A percentile compares a stretch with the other conserved stretches of the same genome.
Conservation (phyloP, 1,140 invertebrate genomes). For the Diuraphis noxia region DNA sequence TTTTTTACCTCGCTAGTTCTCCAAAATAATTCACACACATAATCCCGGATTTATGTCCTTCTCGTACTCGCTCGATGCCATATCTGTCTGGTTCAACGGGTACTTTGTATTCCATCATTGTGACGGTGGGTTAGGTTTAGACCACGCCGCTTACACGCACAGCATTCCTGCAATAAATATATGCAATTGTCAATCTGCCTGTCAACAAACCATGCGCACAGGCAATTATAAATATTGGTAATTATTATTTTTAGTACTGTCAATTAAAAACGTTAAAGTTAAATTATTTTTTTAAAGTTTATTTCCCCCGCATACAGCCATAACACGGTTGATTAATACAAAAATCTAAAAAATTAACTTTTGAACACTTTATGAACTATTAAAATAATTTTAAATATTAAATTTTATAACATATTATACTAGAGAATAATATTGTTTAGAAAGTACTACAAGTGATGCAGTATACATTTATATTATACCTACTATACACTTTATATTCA, state of each 20-base stretch:
- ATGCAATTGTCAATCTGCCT: neutral
- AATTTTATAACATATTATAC: neutral
- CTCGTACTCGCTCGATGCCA: neutral
- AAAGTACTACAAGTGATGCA: too few relatives aligned
- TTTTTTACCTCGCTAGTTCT: neutral
- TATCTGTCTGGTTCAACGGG: neutral
- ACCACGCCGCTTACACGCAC: neutral
- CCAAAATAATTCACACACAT: conserved; percentile 26
- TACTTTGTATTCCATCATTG: neutral
- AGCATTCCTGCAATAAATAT: neutral
- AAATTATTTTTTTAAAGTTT: neutral
- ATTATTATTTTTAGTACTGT: neutral
- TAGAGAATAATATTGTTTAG: too few relatives aligned
- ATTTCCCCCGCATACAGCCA: neutral
- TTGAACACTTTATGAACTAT: neutral
- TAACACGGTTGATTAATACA: neutral
- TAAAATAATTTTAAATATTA: neutral
- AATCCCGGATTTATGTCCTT: conserved; percentile 8
- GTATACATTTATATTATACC: neutral
- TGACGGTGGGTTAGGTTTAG: neutral
- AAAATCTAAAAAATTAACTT: neutral
- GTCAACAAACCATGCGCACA: neutral
- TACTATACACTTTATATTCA: neutral
- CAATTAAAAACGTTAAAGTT: neutral
- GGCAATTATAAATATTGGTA: neutral